Percentiles rank a stretch among this genome's conserved stretches.
Conservation (phyloP, 2,113 vertebrate genomes). For the Melanotaenia duboulayi region DNA sequence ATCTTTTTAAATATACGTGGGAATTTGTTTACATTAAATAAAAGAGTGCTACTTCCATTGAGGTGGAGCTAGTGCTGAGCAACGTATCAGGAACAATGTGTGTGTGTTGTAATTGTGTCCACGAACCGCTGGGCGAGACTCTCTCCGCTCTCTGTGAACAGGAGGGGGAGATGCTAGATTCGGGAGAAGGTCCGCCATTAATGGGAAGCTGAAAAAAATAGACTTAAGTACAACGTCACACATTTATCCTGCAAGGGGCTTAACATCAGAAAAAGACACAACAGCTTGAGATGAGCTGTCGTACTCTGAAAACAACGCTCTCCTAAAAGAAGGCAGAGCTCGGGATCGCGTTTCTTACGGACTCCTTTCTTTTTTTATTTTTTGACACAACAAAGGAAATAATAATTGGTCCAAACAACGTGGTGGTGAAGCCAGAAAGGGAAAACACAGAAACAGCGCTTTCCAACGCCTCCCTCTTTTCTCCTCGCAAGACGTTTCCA, state of each 20-base stretch:
- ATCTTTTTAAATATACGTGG: background rate
- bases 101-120: slow-evolving; percentile 77
- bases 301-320: slow-evolving; percentile 1
- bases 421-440: slow-evolving; percentile 79
- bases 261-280: slow-evolving; percentile 35
- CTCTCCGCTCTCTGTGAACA: slow-evolving; percentile 53
- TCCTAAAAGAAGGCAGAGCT: background rate
- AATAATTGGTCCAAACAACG: slow-evolving; percentile 84
- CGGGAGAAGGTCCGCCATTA: slow-evolving; percentile 86
- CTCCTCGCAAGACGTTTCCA: slow-evolving; percentile 55
- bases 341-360: slow-evolving; percentile 40
- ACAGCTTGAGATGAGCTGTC: slow-evolving; percentile 1
- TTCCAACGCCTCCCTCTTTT: slow-evolving; percentile 57
- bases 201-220: slow-evolving; percentile 79
- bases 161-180: slow-evolving; percentile 79
- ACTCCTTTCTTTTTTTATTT: slow-evolving; percentile 64
- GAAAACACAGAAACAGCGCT: slow-evolving; percentile 73
- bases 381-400: slow-evolving; percentile 87
- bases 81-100: slow-evolving; percentile 16
- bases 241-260: slow-evolving; percentile 53
- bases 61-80: background rate
- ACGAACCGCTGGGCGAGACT: slow-evolving; percentile 81
- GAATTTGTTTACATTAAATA: no score
- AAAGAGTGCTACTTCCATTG: no score
- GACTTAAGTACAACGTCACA: slow-evolving; percentile 73